Evolutionary conservation across 2,797 vertebrate species (phyloP).

Genomic region (Silurus lanzhouensis): DNA sequence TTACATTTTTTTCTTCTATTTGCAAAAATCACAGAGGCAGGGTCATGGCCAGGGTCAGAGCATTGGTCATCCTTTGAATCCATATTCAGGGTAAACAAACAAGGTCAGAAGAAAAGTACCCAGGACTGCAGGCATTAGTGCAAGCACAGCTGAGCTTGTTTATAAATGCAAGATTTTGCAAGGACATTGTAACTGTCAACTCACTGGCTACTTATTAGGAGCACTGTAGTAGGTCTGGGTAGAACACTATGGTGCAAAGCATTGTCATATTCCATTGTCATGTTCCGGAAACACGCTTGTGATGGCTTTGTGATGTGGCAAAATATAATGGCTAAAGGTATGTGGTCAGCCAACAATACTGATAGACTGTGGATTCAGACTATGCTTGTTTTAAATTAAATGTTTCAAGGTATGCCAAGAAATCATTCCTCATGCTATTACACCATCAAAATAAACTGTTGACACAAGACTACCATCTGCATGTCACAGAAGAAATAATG

Average conservation of each 20-base stretch:
- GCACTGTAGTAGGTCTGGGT: no score
- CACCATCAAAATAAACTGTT: not conserved
- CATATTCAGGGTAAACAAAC: not conserved
- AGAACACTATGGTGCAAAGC: not conserved
- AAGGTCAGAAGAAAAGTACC: not conserved
- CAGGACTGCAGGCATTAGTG: not conserved
- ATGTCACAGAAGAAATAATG: not conserved
- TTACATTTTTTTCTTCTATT: not conserved
- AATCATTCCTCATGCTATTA: not conserved
- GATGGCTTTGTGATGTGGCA: not conserved
- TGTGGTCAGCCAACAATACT: not conserved
- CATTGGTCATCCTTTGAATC: not conserved
- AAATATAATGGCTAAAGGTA: not conserved
- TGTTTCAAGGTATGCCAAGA: not conserved
- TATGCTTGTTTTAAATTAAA: not conserved
- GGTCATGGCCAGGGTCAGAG: not conserved
- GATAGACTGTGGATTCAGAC: not conserved
- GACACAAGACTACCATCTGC: not conserved
- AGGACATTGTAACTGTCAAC: not conserved
- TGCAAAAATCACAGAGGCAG: conserved; percentile 5
- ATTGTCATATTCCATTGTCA: not conserved
- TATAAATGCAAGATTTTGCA: not conserved
- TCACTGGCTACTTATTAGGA: not conserved
- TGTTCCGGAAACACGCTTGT: not conserved
- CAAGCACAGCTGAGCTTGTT: not conserved